Conservation (phyloP, 1,140 invertebrate genomes). For the Schlechtendalia chinensis region DNA sequence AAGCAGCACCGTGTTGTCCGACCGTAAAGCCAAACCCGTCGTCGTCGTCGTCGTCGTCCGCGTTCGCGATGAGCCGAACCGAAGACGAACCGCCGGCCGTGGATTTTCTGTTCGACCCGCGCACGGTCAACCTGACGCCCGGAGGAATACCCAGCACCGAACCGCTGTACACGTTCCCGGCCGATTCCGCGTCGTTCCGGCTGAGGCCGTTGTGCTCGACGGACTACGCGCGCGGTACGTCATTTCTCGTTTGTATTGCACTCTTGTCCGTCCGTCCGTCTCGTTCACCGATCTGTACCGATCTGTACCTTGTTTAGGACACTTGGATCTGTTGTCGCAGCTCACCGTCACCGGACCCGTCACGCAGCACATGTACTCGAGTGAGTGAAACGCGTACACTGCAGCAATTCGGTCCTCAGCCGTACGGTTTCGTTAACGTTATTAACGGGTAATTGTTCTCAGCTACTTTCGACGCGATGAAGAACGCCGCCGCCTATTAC, state of each 20-base stretch:
- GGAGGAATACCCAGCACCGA: neutral
- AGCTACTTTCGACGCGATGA: conserved; percentile 24
- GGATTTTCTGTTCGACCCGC: neutral
- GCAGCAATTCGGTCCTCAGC: too few species aligned
- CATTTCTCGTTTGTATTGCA: neutral
- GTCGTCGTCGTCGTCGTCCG: too few species aligned
- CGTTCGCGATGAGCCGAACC: too few species aligned
- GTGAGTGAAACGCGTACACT: neutral
- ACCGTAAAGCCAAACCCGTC: too few species aligned
- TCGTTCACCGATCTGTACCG: too few species aligned
- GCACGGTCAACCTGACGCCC: neutral
- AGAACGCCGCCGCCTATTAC: neutral
- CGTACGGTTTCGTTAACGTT: too few species aligned
- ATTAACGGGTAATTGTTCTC: neutral
- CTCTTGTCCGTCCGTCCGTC: too few species aligned
- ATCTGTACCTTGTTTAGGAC: neutral
- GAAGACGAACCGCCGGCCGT: neutral
- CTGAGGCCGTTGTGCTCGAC: neutral
- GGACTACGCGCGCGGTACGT: neutral
- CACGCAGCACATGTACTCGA: neutral
- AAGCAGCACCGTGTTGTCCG: too few species aligned
- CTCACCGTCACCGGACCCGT: neutral
- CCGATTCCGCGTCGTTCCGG: neutral
- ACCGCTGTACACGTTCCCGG: neutral
- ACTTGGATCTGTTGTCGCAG: conserved; percentile 20